Base-by-base conservation (phyloP, 2,888 invertebrate species). In the Nephrotoma appendiculata region DNA sequence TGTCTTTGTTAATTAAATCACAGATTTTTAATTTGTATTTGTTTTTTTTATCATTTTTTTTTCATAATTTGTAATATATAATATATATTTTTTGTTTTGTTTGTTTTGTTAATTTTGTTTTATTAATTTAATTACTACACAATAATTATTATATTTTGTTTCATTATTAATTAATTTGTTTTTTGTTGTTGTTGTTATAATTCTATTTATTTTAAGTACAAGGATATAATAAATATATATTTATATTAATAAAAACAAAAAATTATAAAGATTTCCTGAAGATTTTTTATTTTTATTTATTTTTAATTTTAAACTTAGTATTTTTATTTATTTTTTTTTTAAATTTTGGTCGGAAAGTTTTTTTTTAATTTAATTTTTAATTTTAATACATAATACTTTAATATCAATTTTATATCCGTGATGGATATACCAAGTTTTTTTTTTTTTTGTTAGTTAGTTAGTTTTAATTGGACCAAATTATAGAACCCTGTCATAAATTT, bases 11-110 rank as follows among this genome's bases (percentile, higher is more conserved):
- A 71, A 71, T 71, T 84, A 84, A 84, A 84, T 84, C 84, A 84
- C 84, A 84, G 84, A 84, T 84, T 84, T 84, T 84, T 84, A 84
- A 84, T 84, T 84, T 84, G 84, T 84, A 84, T 84, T 84, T 43
- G 43, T 84, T 84, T 84, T 84, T 84, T 84, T 42, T 19, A 84
- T 71, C 71, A 71, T 71, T 15, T 57, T 57, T 52, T 15, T 71
- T 19, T 71, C 71, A 71, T 71, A 71, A 71, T 71, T 42, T 84
- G 41, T 84, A 84, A 84, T 42, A 84, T 84, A 83, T 41, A 42
- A 84, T 84, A 84, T 84, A 84, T 84, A 84, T 84, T 15, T 71
- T 71, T 71, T 71, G 71, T 71, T 52, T 71, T 71, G 71, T 71
- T 71, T 52, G 52, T 52, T 71, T 31, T 71, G 71, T 71, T 71